Evolutionary conservation across 2,888 invertebrate species (phyloP), one percentile per base, ranked within the genome.

Genomic region (Bugulina stolonifera): DNA sequence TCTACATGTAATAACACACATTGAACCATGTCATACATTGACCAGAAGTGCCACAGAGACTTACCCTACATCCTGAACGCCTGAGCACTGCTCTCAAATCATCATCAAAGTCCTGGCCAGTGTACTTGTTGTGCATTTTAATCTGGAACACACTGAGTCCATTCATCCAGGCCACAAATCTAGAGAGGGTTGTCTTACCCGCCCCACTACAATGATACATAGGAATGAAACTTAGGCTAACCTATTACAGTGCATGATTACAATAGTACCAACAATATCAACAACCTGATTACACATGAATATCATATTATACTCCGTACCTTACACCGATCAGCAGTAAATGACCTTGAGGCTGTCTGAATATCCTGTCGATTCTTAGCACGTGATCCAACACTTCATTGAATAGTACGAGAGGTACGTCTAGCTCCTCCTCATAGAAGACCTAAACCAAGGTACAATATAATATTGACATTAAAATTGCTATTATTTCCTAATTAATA

Each of bases 81-180:
- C 87, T 78, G 35, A 88, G 80, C 18, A 88, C 87, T 73, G 79
- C 81, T 75, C 99, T 90, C 75, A 99, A 87, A 85, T 99, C 99
- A 85, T 99, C 99, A 86, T 99, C 99, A 84, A 99, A 99, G 86
- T 99, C 98, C 79, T 93, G 93, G 27, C 94, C 94, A 0, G 95
- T 95, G 85, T 99, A 99, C 87, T 98, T 98, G 85, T 99, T 99
- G 87, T 99, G 99, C 22, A 94, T 94, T 88, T 97, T 96, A 77
- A 99, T 97, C 88, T 99, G 98, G 90, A 98, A 99, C 74, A 99
- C 96, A 77, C 93, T 94, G 54, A 99, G 88, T 5, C 99, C 99
- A 85, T 99, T 99, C 93, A 99, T 95, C 97, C 99, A 99, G 70
- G 99, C 99, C 43, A 99, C 99, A 85, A 99, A 99, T 77, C 99